phyloP scores from a whole-genome alignment of 2,888 invertebrate genomes.

The Hydroisotoma schaefferi region DNA sequence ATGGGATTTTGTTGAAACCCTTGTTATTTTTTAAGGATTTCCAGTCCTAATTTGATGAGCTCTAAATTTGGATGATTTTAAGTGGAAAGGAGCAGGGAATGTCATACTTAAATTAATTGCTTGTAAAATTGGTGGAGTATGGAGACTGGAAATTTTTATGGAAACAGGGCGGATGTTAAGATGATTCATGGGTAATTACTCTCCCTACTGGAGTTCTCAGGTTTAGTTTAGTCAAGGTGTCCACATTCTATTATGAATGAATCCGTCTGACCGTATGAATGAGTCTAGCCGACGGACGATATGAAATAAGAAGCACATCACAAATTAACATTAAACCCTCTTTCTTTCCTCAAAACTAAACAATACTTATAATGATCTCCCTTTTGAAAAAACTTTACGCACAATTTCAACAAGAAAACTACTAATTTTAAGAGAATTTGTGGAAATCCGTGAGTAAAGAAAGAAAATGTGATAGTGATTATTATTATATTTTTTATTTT shows the following conservation, averaged over 20 bases:
- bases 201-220: slow-evolving; percentile 46
- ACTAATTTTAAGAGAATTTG: too few species aligned
- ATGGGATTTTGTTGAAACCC: too few species aligned
- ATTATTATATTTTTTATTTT: too few species aligned
- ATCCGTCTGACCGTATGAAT: slow-evolving; percentile 32
- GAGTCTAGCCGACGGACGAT: too few species aligned
- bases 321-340: slow-evolving; percentile 13
- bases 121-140: background rate
- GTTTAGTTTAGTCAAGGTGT: slow-evolving; percentile 45
- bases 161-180: slow-evolving; percentile 43
- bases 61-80: slow-evolving; percentile 34
- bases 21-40: slow-evolving; percentile 3
- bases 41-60: slow-evolving; percentile 31
- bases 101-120: slow-evolving; percentile 5
- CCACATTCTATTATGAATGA: slow-evolving; percentile 31
- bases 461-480: too few species aligned
- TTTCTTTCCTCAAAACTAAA: background rate
- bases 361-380: background rate
- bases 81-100: slow-evolving; percentile 7
- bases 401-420: too few species aligned
- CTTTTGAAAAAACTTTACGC: background rate
- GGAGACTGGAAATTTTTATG: slow-evolving; percentile 17
- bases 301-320: slow-evolving; percentile 34
- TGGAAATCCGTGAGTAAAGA: too few species aligned
- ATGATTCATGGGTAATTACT: slow-evolving; percentile 49